Base-by-base conservation (phyloP, 2,797 vertebrate genomes). In the Leptodactylus fallax region DNA sequence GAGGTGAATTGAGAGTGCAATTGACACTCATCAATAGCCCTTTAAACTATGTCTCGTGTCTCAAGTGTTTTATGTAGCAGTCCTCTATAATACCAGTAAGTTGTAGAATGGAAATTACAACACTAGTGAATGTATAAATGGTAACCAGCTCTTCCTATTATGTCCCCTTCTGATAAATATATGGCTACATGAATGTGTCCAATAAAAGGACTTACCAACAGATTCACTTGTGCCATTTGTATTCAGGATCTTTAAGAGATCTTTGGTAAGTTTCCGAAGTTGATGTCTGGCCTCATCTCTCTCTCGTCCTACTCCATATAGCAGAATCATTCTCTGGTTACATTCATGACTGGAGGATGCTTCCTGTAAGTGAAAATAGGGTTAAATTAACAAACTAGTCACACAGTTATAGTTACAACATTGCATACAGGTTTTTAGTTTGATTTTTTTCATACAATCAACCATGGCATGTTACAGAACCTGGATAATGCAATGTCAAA, bases 181-280 rank as follows among this genome's bases (percentile, higher is more conserved):
- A 51, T 7, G 16, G 16, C 16, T 36, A 27, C 65, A 36, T 12
- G 51, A 12, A 56, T 36, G 51, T 17, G 27, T 19, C 3, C 12
- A 82, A 17, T 81, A 71, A 74, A 58, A 36, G 21, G 17, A 58
- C n/a, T 92, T 92, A 95, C 94, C 92, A 5, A 87, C 91, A 0
- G 79, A 85, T 78, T 94, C 95, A 0, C 94, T 60, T 9, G 92
- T 92, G 77, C 93, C 93, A 90, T 94, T 95, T 92, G 93, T 94
- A 76, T 93, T 95, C 36, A 95, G 93, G 85, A 94, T 93, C 88
- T 92, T 94, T 90, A 95, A 90, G 90, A 95, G 95, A 85, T 94
- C 94, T 93, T 92, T 95, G 92, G 94, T 94, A 81, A 95, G 93
- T 90, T 92, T 94, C 92, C 94, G 94, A 89, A 95, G 84, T 84